Base-by-base conservation (phyloP, 2,888 invertebrate species). In the Thumatha senex region DNA sequence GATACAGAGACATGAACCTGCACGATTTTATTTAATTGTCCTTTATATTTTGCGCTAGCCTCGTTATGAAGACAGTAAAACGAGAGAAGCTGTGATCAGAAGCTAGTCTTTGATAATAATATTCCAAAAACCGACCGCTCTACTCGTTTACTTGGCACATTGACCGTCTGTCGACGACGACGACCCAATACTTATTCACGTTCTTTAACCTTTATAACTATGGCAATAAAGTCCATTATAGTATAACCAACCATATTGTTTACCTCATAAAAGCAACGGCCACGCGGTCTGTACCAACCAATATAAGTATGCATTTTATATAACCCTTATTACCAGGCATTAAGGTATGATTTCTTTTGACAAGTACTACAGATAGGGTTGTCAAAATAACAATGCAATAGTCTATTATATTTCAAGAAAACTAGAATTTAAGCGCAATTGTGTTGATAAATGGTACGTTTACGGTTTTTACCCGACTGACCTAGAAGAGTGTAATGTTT, bases 391-490 rank as follows among this genome's bases (percentile, higher is more conserved):
- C 88, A 89, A 88, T 88, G 5, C 3, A 24, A 24, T 87, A 85
- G 88, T 80, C 77, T 87, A 84, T 78, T 87, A 76, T 83, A 78
- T 84, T 36, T 49, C 18, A 24, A 24, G 18, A 2, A 24, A 24
- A 30, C 38, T 39, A 39, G 46, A 36, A 47, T 48, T 33, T 41
- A 46, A 30, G 34, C 10, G 35, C 53, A 40, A 66, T 63, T 58
- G 40, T 58, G 55, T 67, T 67, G 53, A 67, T 54, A 48, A 11
- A 34, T 43, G n/a, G 42, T 15, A 33, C 42, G 42, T 15, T 31
- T 42, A 42, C 42, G 18, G 39, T 24, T 40, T 15, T 9, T 24
- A 24, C 18, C 18, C 18, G 18, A 24, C 18, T 24, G 18, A 24
- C 18, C 18, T 24, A 66, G 78, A 65, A n/a, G 12, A 31, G 15